Base-by-base conservation (phyloP, 2,888 invertebrate genomes). In the Itoplectis maculator region DNA sequence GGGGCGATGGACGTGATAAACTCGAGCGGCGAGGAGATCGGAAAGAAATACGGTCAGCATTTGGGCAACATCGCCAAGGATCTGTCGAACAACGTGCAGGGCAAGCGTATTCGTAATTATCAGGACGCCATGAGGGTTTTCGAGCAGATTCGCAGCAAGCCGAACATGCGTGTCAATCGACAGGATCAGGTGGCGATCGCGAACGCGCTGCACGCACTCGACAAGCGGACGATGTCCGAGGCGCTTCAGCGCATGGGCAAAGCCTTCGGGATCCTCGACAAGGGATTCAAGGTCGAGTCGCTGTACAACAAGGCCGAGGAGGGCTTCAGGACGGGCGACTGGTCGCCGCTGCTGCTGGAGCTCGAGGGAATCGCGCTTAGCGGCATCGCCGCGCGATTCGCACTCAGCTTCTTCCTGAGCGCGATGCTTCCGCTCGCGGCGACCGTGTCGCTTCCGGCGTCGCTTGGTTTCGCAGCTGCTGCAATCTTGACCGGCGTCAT, bases 131-230 rank as follows among this genome's bases (percentile, higher is more conserved):
- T 47, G 47, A 47, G 47, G 15, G n/a, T 15, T 2, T n/a, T 47
- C 13, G 47, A 47, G 47, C 47, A 47, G n/a, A 47, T 47, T 11
- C n/a, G 47, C n/a, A 47, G n/a, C 47, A 47, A 47, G 47, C 47
- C 47, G 15, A 47, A 47, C n/a, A 47, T 47, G 47, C 7, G 47
- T 2, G 13, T 47, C 47, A 47, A 47, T 13, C 5, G 13, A 2
- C 47, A 47, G 13, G 47, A 47, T 47, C 47, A 15, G 15, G n/a
- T 47, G 13, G 47, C 47, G 7, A 47, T 47, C 13, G 47, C 47
- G 15, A 47, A 47, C 15, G 47, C 47, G 47, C 13, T 47, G 47
- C n/a, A 6, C 0, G 47, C 47, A 2, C 13, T 47, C 11, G 47
- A 47, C n/a, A 47, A 47, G 15, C 47, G 47, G 0, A 11, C 47